A percentile compares a stretch with the other conserved stretches of the same genome.
Conservation (phyloP, 1,140 invertebrate species). For the Bombus confusus region DNA sequence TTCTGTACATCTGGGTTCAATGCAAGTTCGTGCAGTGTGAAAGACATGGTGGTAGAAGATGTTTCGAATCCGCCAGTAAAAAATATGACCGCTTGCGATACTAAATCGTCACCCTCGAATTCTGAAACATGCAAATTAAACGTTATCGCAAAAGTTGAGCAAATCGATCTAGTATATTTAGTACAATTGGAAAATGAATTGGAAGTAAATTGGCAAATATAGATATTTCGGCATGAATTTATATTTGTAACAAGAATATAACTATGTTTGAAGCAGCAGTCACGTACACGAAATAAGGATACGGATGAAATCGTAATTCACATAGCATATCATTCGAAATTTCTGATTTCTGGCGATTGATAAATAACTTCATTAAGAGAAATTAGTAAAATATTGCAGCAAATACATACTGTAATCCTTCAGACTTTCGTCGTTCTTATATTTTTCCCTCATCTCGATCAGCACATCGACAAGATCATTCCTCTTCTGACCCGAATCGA, state of each 20-base stretch:
- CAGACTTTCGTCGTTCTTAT: not conserved
- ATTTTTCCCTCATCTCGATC: conserved; percentile 72
- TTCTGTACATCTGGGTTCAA: conserved; percentile 83
- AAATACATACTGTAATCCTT: conserved; percentile 32
- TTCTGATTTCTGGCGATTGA: too few relatives aligned
- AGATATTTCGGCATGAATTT: too few relatives aligned
- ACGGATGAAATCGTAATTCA: conserved; percentile 66
- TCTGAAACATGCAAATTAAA: too few relatives aligned
- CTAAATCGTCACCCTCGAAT: too few relatives aligned
- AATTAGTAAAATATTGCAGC: accelerated
- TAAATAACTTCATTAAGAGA: accelerated
- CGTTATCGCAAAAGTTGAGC: too few relatives aligned
- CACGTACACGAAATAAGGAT: conserved; percentile 35
- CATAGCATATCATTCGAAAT: too few relatives aligned
- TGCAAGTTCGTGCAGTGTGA: conserved; percentile 84
- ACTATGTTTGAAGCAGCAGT: too few relatives aligned
- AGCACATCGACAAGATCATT: conserved; percentile 81
- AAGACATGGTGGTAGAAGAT: conserved; percentile 35
- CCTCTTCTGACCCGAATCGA: conserved; percentile 67
- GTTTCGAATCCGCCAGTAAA: accelerated
- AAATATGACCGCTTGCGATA: accelerated
- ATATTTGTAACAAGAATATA: too few relatives aligned
- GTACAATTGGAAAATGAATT: too few relatives aligned
- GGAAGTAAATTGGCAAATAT: too few relatives aligned
- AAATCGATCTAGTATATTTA: too few relatives aligned